Evolutionary conservation across 37 sponge, comb jelly and placozoan species (phyloP).

Genomic region (Oscarella lobularis): DNA sequence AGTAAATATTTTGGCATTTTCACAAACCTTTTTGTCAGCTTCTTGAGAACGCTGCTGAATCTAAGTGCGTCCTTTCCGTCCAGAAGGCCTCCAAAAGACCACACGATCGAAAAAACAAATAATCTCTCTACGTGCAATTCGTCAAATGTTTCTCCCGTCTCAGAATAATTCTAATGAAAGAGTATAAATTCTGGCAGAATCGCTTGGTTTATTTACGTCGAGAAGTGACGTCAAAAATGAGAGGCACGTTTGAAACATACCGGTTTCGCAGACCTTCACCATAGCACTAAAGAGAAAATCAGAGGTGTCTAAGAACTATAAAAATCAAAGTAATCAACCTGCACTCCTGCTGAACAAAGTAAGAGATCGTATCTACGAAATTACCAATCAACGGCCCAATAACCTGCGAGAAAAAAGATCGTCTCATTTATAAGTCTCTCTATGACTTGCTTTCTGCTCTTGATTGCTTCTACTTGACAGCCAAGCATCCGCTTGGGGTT

Average conservation of each 20-base stretch:
- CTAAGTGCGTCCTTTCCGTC: conserved; percentile 21
- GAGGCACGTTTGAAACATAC: conserved; percentile 52
- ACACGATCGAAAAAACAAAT: conserved; percentile 65
- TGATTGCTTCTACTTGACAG: conserved; percentile 20
- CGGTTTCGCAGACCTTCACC: conserved; percentile 44
- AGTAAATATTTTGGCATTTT: background rate
- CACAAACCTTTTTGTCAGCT: conserved; percentile 44
- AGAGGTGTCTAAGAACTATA: conserved; percentile 4
- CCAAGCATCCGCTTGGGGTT: conserved; percentile 54
- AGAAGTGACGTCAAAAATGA: conserved; percentile 66
- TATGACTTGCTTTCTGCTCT: conserved; percentile 35
- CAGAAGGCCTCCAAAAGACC: conserved; percentile 75
- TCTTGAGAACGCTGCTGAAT: conserved; percentile 59
- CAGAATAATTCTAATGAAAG: conserved; percentile 34
- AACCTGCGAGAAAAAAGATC: background rate
- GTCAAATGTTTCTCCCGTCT: conserved; percentile 69
- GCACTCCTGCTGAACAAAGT: background rate
- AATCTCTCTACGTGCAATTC: conserved; percentile 70
- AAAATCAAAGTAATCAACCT: background rate
- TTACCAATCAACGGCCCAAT: background rate
- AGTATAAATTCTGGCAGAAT: background rate
- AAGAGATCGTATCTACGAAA: background rate
- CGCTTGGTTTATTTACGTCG: conserved; percentile 21
- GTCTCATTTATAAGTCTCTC: background rate
- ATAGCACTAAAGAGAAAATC: conserved; percentile 12